Base-by-base conservation (phyloP, 2,888 invertebrate genomes). In the Eupithecia subumbrata region DNA sequence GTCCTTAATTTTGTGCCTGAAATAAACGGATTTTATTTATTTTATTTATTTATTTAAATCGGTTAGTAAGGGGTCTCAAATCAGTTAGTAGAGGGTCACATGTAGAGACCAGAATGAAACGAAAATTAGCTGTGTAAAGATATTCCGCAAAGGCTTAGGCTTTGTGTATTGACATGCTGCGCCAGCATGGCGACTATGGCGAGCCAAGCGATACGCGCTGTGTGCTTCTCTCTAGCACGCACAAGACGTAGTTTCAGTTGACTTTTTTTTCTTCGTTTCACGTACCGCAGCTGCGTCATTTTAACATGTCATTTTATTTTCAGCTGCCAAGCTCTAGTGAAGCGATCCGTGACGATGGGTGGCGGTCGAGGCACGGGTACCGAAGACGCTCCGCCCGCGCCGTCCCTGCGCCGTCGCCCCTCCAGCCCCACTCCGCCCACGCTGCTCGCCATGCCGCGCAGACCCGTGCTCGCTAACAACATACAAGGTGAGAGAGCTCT, bases 301-400 rank as follows among this genome's bases (percentile, higher is more conserved):
- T 12, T 22, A 56, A 11, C n/a, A 52, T 22, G 11, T 0, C 0
- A 56, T 56, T 37, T 43, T 69, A 63, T 63, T 71, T 40, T 1
- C 79, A 95, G 95, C 72, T 95, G 95, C 78, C 95, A 95, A 86
- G 95, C 95, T 3, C 84, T 95, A 45, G 95, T 95, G 80, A 95
- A 95, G 84, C 90, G 91, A 0, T 92, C 90, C 0, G 92, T 90
- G 78, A 91, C 91, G 0, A 78, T 93, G 60, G 94, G 92, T 25
- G 92, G 88, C 2, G 89, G 85, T 14, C 87, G 89, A 5, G 89
- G 84, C 1, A 82, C 86, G 0, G 86, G 89, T 3, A 82, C 89
- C 0, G 94, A 94, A 70, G 94, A 93, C 67, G 74, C 89, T 0
- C 89, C 93, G 0, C 95, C 95, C 3, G 94, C 95, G 60, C 94